These are phyloP conservation scores for Sinosuthora webbiana DNA, from an alignment of 2,113 vertebrate genomes.

Conservation along the genomic window DNA sequence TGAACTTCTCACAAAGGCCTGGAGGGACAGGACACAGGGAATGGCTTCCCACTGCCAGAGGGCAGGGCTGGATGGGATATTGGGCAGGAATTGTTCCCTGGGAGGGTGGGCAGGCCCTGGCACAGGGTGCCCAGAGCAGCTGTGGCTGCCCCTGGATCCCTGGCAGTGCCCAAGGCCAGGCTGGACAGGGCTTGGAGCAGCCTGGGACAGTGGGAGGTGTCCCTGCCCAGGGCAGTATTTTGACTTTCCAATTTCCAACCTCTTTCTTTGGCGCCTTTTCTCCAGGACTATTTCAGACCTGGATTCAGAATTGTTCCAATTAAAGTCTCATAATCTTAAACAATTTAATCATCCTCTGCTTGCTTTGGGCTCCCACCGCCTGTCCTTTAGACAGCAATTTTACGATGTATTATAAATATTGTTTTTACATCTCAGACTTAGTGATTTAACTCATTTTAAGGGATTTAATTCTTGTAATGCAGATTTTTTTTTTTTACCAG, in stretches of 20 bases:
- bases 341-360: neutral
- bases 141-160: neutral
- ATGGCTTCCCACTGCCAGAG: neutral
- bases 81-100: neutral
- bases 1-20: neutral
- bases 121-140: neutral
- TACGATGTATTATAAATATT: rapidly evolving
- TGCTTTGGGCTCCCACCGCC: neutral
- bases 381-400: neutral
- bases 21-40: neutral
- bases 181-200: neutral
- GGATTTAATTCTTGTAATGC: neutral
- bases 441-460: neutral
- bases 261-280: rapidly evolving
- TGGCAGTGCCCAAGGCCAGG: neutral
- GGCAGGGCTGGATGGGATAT: neutral
- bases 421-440: neutral
- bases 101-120: neutral
- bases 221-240: neutral
- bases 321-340: neutral
- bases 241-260: neutral
- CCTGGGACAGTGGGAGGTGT: rapidly evolving
- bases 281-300: neutral
- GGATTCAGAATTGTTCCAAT: neutral
- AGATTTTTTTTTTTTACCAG: neutral